phyloP scores from a whole-genome alignment of 2,797 vertebrate genomes.

The Rhinogobio ventralis region DNA sequence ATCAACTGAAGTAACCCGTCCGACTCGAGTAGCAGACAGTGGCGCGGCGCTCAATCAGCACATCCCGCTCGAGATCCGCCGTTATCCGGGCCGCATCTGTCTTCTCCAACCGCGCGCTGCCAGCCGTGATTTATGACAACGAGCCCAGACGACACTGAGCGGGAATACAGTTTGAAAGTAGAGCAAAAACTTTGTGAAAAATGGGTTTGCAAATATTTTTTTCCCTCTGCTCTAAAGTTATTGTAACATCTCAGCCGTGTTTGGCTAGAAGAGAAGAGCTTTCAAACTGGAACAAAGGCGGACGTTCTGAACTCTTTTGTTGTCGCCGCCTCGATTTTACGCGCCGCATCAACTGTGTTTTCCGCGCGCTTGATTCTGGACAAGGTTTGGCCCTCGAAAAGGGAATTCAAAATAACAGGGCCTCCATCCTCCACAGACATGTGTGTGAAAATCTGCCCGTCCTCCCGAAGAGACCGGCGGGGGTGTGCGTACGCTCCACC shows the following conservation, averaged over 20 bases:
- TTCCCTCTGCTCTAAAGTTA: slow-evolving; percentile 49
- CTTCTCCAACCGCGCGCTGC: slow-evolving; percentile 53
- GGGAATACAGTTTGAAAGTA: slow-evolving; percentile 58
- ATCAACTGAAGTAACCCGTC: slow-evolving; percentile 29
- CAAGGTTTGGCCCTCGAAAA: slow-evolving; percentile 45
- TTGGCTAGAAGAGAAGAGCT: slow-evolving; percentile 33
- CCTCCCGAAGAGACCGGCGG: slow-evolving; percentile 48
- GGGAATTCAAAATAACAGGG: slow-evolving; percentile 58
- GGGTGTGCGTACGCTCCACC: slow-evolving; percentile 39
- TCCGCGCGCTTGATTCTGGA: slow-evolving; percentile 45
- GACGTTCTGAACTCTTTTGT: slow-evolving; percentile 41
- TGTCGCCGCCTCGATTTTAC: slow-evolving; percentile 38
- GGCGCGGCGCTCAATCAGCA: slow-evolving; percentile 16
- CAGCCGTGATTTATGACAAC: slow-evolving; percentile 65
- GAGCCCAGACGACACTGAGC: slow-evolving; percentile 38
- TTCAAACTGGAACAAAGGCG: slow-evolving; percentile 57
- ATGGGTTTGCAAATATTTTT: slow-evolving; percentile 54
- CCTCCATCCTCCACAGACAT: slow-evolving; percentile 31
- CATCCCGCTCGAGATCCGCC: slow-evolving; percentile 46
- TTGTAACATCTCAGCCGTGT: slow-evolving; percentile 51
- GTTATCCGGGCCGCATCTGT: slow-evolving; percentile 57
- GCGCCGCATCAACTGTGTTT: slow-evolving; percentile 14
- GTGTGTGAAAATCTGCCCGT: slow-evolving; percentile 57
- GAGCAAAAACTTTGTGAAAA: slow-evolving; percentile 64
- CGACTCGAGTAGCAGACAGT: slow-evolving; percentile 42